Base-by-base conservation (phyloP, 1,140 invertebrate species). In the Orchesella cincta region DNA sequence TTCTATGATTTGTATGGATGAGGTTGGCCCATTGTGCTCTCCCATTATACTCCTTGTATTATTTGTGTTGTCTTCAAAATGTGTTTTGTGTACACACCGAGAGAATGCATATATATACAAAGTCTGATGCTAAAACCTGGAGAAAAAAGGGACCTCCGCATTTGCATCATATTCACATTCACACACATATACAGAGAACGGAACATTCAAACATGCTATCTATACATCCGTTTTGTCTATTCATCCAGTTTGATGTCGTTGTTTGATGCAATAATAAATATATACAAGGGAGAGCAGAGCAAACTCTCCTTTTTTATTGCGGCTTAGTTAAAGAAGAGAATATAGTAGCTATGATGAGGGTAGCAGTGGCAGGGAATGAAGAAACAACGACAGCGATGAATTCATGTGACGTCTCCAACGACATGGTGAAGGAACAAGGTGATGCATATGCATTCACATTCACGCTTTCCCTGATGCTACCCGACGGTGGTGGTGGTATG, bases 1-100 rank as follows among this genome's bases (percentile, higher is more conserved):
- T 67, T 29, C 33, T 67, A 67, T 67, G 62, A 67, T 67, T 67
- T 67, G 62, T 67, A 67, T 67, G 62, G 62, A 67, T 67, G 62
- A 67, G 62, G 62, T 67, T 67, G 62, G 62, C 62, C 62, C 62
- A 67, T 67, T 67, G 62, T 67, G 62, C 31, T 67, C 31, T 31
- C 28, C 62, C 62, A 29, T 31, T 67, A 67, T 33, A 67, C 23
- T 67, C 62, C 26, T 26, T 33, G 31, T 67, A 67, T 67, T 67
- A 67, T 67, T 67, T 67, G 52, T 57, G 52, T 57, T 67, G 26
- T 67, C 8, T 67, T 67, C 62, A 14, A 67, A 46, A 67, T 67
- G 62, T 67, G 26, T 67, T 67, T 67, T 67, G 62, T 67, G 12
- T 67, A 67, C 33, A 16, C 14, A 23, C 12, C 8, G n/a, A 8